phyloP scores from a whole-genome alignment of 2,113 vertebrate genomes.

The Melanotaenia duboulayi region DNA sequence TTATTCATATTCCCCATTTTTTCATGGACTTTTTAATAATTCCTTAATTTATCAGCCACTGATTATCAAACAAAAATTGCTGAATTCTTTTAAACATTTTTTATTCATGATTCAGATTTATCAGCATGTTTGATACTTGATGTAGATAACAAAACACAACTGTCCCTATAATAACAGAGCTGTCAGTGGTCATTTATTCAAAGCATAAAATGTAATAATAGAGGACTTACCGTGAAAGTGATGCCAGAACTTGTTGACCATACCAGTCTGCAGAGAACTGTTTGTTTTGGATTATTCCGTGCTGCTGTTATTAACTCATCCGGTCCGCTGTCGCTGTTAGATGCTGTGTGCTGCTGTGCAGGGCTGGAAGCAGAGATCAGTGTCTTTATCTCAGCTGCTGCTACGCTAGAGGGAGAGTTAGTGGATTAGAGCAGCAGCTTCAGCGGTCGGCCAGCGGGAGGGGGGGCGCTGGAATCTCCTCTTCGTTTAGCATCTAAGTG shows the following conservation, averaged over 20 bases:
- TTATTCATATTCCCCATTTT: too few species aligned
- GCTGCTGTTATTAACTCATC: not conserved
- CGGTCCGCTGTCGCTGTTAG: not conserved
- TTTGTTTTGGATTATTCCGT: not conserved
- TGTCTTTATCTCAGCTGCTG: constrained; percentile 21
- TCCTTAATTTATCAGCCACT: too few species aligned
- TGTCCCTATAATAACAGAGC: not conserved
- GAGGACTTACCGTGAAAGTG: constrained; percentile 44
- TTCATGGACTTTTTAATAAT: too few species aligned
- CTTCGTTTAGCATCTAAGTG: not conserved
- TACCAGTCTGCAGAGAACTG: not conserved
- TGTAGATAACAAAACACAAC: not conserved
- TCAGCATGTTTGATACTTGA: not conserved
- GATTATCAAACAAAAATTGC: not conserved
- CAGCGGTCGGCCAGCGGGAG: constrained; percentile 2
- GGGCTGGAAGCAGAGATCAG: constrained; percentile 20
- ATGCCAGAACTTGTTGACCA: not conserved
- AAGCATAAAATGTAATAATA: not conserved
- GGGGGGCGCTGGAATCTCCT: constrained; percentile 23
- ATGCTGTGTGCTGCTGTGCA: constrained; percentile 12
- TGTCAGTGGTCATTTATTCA: not conserved
- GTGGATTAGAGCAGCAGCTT: constrained; percentile 58
- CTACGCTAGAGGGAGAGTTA: constrained; percentile 32
- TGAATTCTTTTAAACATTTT: not conserved
- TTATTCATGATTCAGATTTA: not conserved